These are phyloP conservation scores for Dicrostonyx torquatus DNA, from an alignment of 2,797 vertebrate species.

Conservation along the genomic window DNA sequence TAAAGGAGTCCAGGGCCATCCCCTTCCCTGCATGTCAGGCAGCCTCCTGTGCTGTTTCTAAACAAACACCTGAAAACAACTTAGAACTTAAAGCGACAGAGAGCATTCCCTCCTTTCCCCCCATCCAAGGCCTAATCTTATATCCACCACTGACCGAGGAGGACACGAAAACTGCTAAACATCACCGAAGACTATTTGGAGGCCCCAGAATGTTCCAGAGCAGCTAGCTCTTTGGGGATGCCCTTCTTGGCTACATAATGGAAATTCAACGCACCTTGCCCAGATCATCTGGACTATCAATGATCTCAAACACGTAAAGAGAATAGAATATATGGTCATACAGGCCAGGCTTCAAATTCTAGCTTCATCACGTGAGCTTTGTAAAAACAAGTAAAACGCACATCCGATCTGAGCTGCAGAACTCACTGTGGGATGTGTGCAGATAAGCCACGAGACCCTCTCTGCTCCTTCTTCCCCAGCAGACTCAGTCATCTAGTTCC, in stretches of 20 bases:
- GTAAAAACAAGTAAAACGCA: neutral
- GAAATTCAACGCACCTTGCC: neutral
- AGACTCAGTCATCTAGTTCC: neutral
- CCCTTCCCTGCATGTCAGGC: conserved; percentile 66
- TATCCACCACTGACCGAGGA: neutral
- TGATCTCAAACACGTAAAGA: neutral
- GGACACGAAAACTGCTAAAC: neutral
- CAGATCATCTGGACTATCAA: neutral
- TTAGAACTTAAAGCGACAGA: conserved; percentile 57
- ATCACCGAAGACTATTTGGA: conserved; percentile 62
- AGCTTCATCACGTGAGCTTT: neutral
- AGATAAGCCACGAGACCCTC: neutral
- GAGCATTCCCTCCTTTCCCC: neutral
- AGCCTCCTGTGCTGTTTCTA: conserved; percentile 27
- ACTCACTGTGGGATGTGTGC: no score
- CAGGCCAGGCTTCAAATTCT: neutral
- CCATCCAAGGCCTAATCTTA: neutral
- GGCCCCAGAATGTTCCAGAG: conserved; percentile 54
- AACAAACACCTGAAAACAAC: conserved; percentile 75
- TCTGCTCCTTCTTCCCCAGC: neutral
- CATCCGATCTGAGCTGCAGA: neutral
- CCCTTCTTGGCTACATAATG: neutral
- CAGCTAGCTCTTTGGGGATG: neutral
- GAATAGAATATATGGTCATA: neutral
- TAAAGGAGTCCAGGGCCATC: conserved; percentile 75